Evolutionary conservation across 2,888 invertebrate genomes (phyloP).

Genomic region (Ethmia dodecea): DNA sequence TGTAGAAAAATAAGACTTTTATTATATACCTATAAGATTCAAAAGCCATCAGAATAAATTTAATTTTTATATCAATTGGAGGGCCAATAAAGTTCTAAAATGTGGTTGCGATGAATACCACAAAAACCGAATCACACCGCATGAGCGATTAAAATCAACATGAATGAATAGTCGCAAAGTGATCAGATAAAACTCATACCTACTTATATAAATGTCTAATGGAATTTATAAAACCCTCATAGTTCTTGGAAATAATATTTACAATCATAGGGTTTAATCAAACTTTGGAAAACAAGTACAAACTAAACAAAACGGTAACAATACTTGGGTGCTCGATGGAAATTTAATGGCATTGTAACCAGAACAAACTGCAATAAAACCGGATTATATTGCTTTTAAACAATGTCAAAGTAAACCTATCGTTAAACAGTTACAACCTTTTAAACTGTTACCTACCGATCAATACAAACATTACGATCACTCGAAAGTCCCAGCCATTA

Average conservation of each 20-base stretch:
- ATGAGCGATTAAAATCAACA: slow-evolving; percentile 18
- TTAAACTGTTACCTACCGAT: slow-evolving; percentile 45
- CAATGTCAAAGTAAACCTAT: slow-evolving; percentile 59
- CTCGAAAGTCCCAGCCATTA: slow-evolving; percentile 30
- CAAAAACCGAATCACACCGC: slow-evolving; percentile 25
- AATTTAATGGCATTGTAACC: slow-evolving; percentile 45
- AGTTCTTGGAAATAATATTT: no score
- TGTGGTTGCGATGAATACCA: slow-evolving; percentile 25
- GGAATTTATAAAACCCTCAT: no score
- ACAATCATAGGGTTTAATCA: no score
- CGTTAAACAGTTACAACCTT: slow-evolving; percentile 47
- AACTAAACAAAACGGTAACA: no score
- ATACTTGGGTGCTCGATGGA: slow-evolving; percentile 32
- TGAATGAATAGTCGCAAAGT: neutral
- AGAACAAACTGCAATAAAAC: slow-evolving; percentile 52
- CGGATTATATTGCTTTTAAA: slow-evolving; percentile 48
- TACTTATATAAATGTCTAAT: no score
- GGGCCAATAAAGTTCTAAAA: slow-evolving; percentile 12
- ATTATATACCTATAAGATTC: slow-evolving; percentile 10
- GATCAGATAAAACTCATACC: neutral
- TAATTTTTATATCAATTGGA: neutral
- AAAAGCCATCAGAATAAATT: neutral
- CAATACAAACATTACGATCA: slow-evolving; percentile 42
- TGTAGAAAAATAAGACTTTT: slow-evolving; percentile 20
- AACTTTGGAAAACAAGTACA: no score